These are phyloP conservation scores for Amblyjoppa proteus DNA, from an alignment of 2,888 invertebrate genomes.

Conservation along the genomic window DNA sequence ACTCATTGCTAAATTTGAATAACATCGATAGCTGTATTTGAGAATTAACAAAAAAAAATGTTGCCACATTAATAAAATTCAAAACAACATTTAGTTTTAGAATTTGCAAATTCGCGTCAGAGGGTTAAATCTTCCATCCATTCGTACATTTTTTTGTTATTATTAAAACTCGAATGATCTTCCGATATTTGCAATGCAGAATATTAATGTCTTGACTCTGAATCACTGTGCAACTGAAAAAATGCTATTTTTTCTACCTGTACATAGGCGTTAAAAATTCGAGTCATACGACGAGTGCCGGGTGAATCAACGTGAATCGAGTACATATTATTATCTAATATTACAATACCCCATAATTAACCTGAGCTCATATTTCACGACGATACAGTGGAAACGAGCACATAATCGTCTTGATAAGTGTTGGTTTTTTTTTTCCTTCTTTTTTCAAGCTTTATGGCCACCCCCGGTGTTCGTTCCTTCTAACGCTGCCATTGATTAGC, in stretches of 20 bases:
- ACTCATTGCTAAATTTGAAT: background rate
- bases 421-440: conserved; percentile 33
- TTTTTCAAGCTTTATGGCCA: conserved; percentile 63
- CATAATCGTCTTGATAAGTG: conserved; percentile 52
- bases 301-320: conserved; percentile 57
- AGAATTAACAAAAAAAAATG: background rate
- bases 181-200: background rate
- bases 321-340: conserved; percentile 49
- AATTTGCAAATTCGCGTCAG: background rate
- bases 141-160: background rate
- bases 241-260: conserved; percentile 68
- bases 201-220: conserved; percentile 20
- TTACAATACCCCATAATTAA: conserved; percentile 62
- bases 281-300: conserved; percentile 66
- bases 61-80: background rate
- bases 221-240: conserved; percentile 51
- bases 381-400: conserved; percentile 53
- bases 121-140: background rate
- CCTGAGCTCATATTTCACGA: conserved; percentile 55
- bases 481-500: conserved; percentile 66
- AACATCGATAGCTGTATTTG: background rate
- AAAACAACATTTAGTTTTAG: background rate
- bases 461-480: conserved; percentile 68
- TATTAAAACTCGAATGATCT: background rate
- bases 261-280: conserved; percentile 61